Conservation (phyloP, 2,888 invertebrate species). For the Podabrus alpinus region DNA sequence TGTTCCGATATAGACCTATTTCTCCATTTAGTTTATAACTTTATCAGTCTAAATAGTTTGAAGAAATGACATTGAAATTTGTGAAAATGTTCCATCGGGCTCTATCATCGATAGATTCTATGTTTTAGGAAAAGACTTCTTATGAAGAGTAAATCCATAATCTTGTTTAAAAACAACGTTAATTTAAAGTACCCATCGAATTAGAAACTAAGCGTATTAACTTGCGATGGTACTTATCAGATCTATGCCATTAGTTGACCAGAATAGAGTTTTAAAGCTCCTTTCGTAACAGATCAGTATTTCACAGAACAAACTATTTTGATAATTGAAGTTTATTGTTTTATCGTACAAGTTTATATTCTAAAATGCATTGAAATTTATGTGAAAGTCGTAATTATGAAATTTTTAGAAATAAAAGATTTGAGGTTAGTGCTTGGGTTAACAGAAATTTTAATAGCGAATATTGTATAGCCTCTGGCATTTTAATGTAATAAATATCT, state of each 20-base stretch:
- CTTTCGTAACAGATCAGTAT: neutral
- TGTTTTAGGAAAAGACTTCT: neutral
- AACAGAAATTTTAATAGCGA: neutral
- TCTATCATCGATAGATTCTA: too few species aligned
- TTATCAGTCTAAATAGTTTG: slow-evolving; percentile 9
- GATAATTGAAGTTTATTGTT: neutral
- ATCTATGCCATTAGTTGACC: neutral
- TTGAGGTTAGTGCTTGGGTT: neutral
- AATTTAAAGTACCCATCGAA: neutral
- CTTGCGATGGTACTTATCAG: neutral
- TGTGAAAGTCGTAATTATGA: neutral
- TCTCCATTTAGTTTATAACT: slow-evolving; percentile 8
- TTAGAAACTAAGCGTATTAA: neutral
- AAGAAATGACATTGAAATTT: too few species aligned
- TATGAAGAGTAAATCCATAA: neutral
- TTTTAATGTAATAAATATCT: neutral
- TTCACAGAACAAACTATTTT: neutral
- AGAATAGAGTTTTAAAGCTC: neutral
- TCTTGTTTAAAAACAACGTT: neutral
- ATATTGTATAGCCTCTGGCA: neutral
- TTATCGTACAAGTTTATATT: too few species aligned
- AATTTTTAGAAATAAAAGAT: neutral
- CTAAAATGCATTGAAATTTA: neutral
- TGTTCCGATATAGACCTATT: slow-evolving; percentile 19
- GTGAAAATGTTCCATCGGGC: too few species aligned